Percentiles rank a stretch among this genome's conserved stretches.
Evolutionary conservation across 1,140 invertebrate species (phyloP).

Genomic region (Drosophila miranda): DNA sequence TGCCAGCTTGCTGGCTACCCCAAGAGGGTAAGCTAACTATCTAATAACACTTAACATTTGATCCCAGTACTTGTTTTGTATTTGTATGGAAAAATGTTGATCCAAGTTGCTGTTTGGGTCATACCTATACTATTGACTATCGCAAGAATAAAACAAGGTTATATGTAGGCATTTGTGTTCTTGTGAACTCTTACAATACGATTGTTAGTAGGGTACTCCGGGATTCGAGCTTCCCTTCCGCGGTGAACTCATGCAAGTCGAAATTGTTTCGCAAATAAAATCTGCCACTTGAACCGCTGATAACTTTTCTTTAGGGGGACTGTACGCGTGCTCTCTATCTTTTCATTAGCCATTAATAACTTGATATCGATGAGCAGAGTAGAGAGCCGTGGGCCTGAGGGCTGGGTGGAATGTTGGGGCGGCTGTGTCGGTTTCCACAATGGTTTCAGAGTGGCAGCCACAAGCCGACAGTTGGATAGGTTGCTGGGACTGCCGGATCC

Average conservation of each 20-base stretch:
- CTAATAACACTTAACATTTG: background rate
- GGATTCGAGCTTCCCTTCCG: background rate
- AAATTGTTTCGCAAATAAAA: conserved; percentile 76
- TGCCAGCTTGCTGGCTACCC: conserved; percentile 22
- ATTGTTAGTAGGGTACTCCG: conserved; percentile 12
- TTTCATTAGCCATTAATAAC: conserved; percentile 78
- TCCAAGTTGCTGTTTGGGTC: too few species aligned
- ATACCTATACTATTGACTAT: too few species aligned
- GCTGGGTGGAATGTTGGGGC: conserved; percentile 6
- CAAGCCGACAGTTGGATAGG: conserved; percentile 39
- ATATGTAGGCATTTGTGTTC: too few species aligned
- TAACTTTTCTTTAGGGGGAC: conserved; percentile 36
- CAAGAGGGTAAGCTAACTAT: background rate
- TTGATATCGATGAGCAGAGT: conserved; percentile 68
- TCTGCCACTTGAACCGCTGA: conserved; percentile 66
- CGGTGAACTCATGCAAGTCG: conserved; percentile 39
- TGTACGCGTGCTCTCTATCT: conserved; percentile 21
- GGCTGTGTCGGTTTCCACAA: conserved; percentile 12
- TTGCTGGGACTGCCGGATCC: conserved; percentile 35
- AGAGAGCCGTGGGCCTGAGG: conserved; percentile 13
- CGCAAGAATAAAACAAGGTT: too few species aligned
- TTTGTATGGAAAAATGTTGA: too few species aligned
- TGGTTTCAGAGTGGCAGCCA: conserved; percentile 35
- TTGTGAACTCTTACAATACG: too few species aligned
- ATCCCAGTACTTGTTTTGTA: too few species aligned